Conservation (phyloP, 2,113 vertebrate species). For the Capreolus pygargus region DNA sequence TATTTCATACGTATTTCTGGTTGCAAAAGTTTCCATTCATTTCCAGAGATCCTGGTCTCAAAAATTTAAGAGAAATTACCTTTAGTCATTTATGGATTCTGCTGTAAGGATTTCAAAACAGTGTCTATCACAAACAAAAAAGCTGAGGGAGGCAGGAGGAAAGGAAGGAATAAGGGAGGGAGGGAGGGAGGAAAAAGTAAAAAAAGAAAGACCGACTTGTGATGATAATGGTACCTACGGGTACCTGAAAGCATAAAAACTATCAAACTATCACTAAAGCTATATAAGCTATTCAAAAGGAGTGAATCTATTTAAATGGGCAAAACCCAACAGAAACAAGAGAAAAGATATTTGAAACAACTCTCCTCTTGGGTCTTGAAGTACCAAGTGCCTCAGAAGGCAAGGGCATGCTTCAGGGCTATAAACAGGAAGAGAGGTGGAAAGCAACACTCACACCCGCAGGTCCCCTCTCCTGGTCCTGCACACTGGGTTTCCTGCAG, state of each 20-base stretch:
- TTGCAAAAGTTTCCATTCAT: background rate
- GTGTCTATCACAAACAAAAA: background rate
- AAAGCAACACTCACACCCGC: background rate
- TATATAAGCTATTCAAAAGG: background rate
- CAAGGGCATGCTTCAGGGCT: background rate
- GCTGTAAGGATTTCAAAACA: background rate
- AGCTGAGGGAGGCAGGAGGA: background rate
- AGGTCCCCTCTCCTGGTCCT: background rate
- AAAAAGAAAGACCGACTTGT: too few relatives aligned
- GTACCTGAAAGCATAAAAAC: background rate
- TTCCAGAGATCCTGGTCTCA: constrained; percentile 7
- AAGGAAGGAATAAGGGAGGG: background rate
- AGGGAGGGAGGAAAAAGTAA: background rate
- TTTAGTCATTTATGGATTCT: background rate
- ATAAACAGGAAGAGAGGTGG: background rate
- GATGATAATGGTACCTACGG: background rate
- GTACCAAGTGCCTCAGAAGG: background rate
- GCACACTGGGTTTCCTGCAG: background rate
- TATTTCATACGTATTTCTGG: background rate
- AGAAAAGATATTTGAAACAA: background rate
- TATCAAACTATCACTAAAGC: constrained; percentile 11
- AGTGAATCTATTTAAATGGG: background rate
- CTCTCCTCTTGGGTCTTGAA: background rate
- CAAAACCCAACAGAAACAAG: background rate
- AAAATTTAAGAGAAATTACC: background rate